phyloP scores from a whole-genome alignment of 2,888 invertebrate species.

The Heliconius sara region DNA sequence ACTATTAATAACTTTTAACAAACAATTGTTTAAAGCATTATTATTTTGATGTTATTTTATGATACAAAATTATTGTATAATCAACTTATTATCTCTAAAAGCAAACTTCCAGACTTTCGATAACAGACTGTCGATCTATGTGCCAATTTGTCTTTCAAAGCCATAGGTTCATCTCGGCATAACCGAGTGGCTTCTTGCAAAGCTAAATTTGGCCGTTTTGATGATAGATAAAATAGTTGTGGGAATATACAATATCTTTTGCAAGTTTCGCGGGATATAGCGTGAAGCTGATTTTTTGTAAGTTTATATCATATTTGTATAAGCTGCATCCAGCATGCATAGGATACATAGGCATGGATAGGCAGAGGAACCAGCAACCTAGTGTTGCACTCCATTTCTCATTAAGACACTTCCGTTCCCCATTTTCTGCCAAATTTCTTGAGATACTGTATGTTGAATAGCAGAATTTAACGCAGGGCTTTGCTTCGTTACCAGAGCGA shows the following conservation, averaged over 20 bases:
- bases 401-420: too few species aligned
- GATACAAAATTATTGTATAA: not conserved
- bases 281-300: too few species aligned
- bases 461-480: too few species aligned
- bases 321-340: too few species aligned
- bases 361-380: too few species aligned
- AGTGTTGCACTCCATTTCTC: too few species aligned
- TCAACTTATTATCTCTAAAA: constrained; percentile 3
- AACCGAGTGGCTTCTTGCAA: constrained; percentile 37
- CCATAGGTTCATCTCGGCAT: constrained; percentile 35
- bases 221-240: constrained; percentile 36
- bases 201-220: constrained; percentile 39
- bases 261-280: too few species aligned
- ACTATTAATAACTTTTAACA: not conserved
- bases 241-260: not conserved
- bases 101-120: constrained; percentile 21
- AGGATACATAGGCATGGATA: too few species aligned
- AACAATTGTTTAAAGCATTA: not conserved
- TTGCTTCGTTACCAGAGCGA: too few species aligned
- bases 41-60: not conserved
- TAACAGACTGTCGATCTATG: constrained; percentile 33
- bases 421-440: too few species aligned
- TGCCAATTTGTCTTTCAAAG: constrained; percentile 42
- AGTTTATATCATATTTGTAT: too few species aligned
- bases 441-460: too few species aligned